Base-by-base conservation (phyloP, 92 coral and sea anemone species). In the Zoanthus solanderi region DNA sequence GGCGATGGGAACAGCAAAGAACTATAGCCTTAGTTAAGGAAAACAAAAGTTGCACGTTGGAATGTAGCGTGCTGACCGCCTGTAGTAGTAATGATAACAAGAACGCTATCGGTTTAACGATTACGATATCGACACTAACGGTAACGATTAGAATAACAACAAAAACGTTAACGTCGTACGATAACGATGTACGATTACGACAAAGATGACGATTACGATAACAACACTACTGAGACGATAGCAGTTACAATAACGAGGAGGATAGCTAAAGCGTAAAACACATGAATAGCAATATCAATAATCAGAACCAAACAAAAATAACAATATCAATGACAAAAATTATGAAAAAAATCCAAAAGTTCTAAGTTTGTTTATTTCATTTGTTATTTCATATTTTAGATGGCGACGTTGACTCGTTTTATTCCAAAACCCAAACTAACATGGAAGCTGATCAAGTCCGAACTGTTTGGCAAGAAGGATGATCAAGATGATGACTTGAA, bases 361-460 rank as follows among this genome's bases (percentile, higher is more conserved):
- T 37, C 2, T 37, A 37, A 37, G 42, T 37, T 37, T 37, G 56
- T 1, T 50, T 58, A 58, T 1, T 58, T 11, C 66, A 11, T 68
- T 23, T 18, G 9, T 68, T 28, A 68, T 68, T 75, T 7, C 52
- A 56, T 56, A 8, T 78, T 16, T 18, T 56, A 78, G 83, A 15
- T 32, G 8, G 16, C 83, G 18, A 58, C 37, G 69, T 10, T 78
- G 4, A 37, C 31, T 16, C 83, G 83, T 30, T 48, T 78, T 31
- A 78, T 78, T 58, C 83, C 72, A 15, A 80, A 67, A 30, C 85
- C 85, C 18, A 80, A 61, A 18, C 58, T 80, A 60, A 80, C 85
- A 48, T 80, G 85, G 85, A 80, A 80, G 11, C 42, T 80, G 85
- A 18, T 80, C 85, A 80, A 80, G 74, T 57, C 37, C 45, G 85